These are phyloP conservation scores for Drosophila picticornis DNA, from an alignment of 2,888 invertebrate species.

Conservation along the genomic window DNA sequence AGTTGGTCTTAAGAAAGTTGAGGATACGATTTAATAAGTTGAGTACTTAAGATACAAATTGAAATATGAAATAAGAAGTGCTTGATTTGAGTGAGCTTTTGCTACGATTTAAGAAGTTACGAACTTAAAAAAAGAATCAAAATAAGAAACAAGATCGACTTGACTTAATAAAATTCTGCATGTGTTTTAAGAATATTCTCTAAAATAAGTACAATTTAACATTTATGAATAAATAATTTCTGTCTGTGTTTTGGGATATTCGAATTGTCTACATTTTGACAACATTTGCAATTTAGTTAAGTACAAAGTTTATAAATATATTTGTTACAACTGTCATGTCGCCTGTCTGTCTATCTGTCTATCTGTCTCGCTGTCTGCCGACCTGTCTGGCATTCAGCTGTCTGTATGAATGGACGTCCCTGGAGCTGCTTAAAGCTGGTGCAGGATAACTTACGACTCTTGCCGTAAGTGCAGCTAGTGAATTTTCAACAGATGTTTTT, in stretches of 20 bases:
- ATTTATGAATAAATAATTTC: not conserved
- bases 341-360: not conserved
- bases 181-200: not conserved
- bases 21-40: not conserved
- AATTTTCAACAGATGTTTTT: constrained; percentile 9
- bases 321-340: not conserved
- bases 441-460: constrained; percentile 13
- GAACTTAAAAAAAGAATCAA: not conserved
- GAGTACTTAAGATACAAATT: not conserved
- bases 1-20: not conserved
- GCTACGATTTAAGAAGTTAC: not conserved
- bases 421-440: constrained; percentile 8
- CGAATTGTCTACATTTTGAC: not conserved
- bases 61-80: not conserved
- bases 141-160: fast-evolving
- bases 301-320: not conserved
- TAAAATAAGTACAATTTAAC: not conserved
- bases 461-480: constrained; percentile 17
- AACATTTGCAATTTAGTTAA: not conserved
- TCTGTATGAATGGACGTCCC: not conserved
- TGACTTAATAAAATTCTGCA: not conserved
- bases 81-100: not conserved
- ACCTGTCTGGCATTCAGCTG: constrained; percentile 1
- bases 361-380: not conserved
- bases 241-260: not conserved